phyloP scores from a whole-genome alignment of 2,113 vertebrate genomes.

The Panthera uncia region DNA sequence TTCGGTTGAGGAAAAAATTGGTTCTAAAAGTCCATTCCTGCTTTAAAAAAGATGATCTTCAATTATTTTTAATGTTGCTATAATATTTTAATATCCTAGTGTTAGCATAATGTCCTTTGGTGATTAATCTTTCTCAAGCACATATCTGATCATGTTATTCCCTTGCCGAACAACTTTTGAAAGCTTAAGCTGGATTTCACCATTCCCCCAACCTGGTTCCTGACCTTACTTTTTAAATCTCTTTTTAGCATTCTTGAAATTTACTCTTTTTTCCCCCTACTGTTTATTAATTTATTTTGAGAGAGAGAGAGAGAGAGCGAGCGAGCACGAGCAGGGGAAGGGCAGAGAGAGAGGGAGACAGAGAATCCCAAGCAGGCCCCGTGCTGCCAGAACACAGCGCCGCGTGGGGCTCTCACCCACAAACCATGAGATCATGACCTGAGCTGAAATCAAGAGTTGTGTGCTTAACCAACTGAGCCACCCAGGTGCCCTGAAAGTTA shows the following conservation, averaged over 20 bases:
- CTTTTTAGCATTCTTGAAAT: not conserved
- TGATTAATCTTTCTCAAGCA: slow-evolving; percentile 35
- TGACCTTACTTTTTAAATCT: not conserved
- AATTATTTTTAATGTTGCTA: slow-evolving; percentile 37
- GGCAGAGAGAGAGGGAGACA: too few species aligned
- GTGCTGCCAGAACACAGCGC: too few species aligned
- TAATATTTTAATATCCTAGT: slow-evolving; percentile 43
- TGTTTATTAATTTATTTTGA: too few species aligned
- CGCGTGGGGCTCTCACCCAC: too few species aligned
- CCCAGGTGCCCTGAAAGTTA: too few species aligned
- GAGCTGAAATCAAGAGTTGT: too few species aligned
- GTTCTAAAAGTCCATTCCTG: slow-evolving; percentile 23
- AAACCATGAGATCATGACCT: too few species aligned
- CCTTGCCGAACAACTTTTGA: not conserved
- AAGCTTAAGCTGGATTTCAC: not conserved
- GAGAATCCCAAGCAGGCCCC: too few species aligned
- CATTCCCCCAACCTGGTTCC: not conserved
- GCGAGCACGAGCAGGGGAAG: too few species aligned
- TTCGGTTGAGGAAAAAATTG: slow-evolving; percentile 37
- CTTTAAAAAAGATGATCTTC: slow-evolving; percentile 31
- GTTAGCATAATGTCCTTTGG: slow-evolving; percentile 25
- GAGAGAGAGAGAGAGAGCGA: too few species aligned
- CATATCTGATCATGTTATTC: not conserved
- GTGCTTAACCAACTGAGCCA: too few species aligned
- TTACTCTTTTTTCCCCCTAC: too few species aligned